Percentiles rank a stretch among this genome's conserved stretches.
Evolutionary conservation across 1,140 invertebrate genomes (phyloP).

Genomic region (Harpegnathos saltator): DNA sequence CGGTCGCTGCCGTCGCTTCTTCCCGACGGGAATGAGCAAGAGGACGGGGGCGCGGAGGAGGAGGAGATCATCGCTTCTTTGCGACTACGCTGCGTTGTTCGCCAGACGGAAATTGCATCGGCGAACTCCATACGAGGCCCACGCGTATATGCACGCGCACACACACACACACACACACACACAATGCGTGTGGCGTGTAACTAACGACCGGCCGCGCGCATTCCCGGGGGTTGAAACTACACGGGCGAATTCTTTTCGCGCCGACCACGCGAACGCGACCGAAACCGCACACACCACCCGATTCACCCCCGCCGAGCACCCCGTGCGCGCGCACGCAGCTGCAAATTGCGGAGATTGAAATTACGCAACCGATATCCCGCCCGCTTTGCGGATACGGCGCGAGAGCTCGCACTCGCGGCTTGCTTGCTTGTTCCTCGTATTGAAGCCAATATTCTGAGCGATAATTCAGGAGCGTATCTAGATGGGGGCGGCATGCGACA

Average conservation of each 20-base stretch:
- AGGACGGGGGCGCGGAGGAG: not conserved
- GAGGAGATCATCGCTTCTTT: slow-evolving; percentile 28
- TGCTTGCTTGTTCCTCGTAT: slow-evolving; percentile 7
- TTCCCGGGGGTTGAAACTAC: slow-evolving; percentile 27
- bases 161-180: not conserved
- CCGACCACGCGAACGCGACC: slow-evolving; percentile 50
- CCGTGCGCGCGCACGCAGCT: not conserved
- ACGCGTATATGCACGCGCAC: not conserved
- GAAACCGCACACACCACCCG: slow-evolving; percentile 48
- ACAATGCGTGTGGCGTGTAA: not conserved
- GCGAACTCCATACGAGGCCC: slow-evolving; percentile 44
- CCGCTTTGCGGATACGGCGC: slow-evolving; percentile 36
- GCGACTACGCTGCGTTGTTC: slow-evolving; percentile 2
- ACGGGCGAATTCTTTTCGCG: slow-evolving; percentile 47
- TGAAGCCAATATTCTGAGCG: slow-evolving; percentile 45
- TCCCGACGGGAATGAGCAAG: not conserved
- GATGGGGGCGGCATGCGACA: slow-evolving; percentile 25
- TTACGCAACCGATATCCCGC: slow-evolving; percentile 57
- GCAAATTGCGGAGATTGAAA: slow-evolving; percentile 62
- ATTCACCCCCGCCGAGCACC: slow-evolving; percentile 14
- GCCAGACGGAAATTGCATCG: slow-evolving; percentile 22
- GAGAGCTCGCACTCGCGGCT: slow-evolving; percentile 23
- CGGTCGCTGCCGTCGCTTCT: slow-evolving; percentile 33
- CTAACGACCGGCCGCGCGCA: slow-evolving; percentile 1
- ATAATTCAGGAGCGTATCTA: slow-evolving; percentile 49